Evolutionary conservation across 2,888 invertebrate genomes (phyloP), one percentile per base, ranked within the genome.

Genomic region (Cheilosia grossa): DNA sequence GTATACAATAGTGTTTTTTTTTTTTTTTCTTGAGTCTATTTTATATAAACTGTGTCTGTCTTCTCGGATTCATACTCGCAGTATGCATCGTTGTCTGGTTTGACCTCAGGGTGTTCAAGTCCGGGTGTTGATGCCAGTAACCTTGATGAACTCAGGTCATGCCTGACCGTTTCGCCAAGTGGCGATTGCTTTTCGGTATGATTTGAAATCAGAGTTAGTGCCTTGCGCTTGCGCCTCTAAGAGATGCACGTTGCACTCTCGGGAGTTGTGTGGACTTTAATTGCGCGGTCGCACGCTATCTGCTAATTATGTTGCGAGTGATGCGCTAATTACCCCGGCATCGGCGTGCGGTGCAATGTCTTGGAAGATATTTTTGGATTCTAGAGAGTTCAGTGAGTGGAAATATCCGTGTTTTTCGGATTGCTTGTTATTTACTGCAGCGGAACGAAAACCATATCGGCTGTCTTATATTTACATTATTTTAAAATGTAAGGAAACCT

Each of bases 81-180:
- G n/a, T n/a, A n/a, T n/a, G n/a, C n/a, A n/a, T n/a, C n/a, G n/a
- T n/a, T n/a, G n/a, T n/a, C n/a, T n/a, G n/a, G n/a, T n/a, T n/a
- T n/a, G n/a, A n/a, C n/a, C n/a, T n/a, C n/a, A n/a, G n/a, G n/a
- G n/a, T n/a, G n/a, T n/a, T n/a, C n/a, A n/a, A n/a, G n/a, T n/a
- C n/a, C n/a, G n/a, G n/a, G n/a, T n/a, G n/a, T n/a, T n/a, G n/a
- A n/a, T 85, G 70, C 70, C 67, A 72, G 81, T 85, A 81, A 85
- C 81, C 85, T 85, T 85, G 81, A 51, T 83, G 82, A 83, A 83
- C 82, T 83, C 82, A 85, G 83, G 83, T 86, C 85, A 86, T 81
- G 85, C 85, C 85, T 86, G 85, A 86, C 85, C 81, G 85, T 86
- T 81, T 77, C 85, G 85, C 85, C 75, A 81, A 81, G 81, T 81